Evolutionary conservation across 2,888 invertebrate species (phyloP), one percentile per base, ranked within the genome.

Genomic region (Mactromeris polynyma): DNA sequence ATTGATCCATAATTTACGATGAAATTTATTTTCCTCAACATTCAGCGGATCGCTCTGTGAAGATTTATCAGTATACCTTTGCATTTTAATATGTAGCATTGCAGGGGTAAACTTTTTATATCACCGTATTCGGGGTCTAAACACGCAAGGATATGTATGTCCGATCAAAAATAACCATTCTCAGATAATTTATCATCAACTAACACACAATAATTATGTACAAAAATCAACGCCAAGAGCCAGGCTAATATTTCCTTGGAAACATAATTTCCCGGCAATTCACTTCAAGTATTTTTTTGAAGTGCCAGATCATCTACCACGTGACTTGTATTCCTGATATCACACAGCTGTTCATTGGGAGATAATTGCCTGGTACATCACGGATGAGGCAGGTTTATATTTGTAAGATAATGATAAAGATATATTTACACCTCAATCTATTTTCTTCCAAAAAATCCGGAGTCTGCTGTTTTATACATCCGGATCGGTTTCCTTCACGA

Each of bases 321-420:
- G 73, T 73, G 33, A 73, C 73, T n/a, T 73, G 17, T 33, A 19
- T 73, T 36, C 26, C 46, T 84, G 84, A 84, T 84, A 78, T 38
- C n/a, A 84, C 77, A 77, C 84, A 84, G 84, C 84, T 84, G 84
- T 78, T 40, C 40, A 36, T 38, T 77, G 51, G 14, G 54, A 78
- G 84, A 84, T 84, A 84, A 84, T 77, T 78, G 78, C 78, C 19
- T 77, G 46, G 83, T 42, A 83, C 36, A 73, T 78, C 69, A 36
- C 21, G n/a, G 78, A 84, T 54, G 78, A 84, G 77, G 84, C 84
- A 26, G 26, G 31, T 81, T 58, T 58, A 58, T 81, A 36, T 81
- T 58, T 58, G 46, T 51, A 58, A 81, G 51, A 51, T 73, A 36
- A 14, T 73, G 3, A 2, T 33, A 14, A 73, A 73, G 73, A 73